Percentiles rank a stretch among this genome's conserved stretches.
phyloP scores from a whole-genome alignment of 2,888 invertebrate genomes.

The Syrphus vitripennis region DNA sequence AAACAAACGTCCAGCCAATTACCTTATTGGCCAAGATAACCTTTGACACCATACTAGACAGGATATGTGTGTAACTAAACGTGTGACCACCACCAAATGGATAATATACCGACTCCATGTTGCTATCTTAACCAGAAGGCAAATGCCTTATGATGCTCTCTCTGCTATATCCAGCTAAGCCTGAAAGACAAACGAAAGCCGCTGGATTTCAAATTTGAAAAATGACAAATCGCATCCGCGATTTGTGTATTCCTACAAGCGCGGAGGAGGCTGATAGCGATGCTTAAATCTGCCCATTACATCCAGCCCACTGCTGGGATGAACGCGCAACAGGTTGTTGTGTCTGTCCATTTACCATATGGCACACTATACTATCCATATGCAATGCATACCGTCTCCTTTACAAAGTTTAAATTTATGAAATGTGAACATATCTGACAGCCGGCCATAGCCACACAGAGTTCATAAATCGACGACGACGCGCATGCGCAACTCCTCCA shows the following conservation, averaged over 20 bases:
- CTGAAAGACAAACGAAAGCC: conserved; percentile 59
- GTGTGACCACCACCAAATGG: conserved; percentile 8
- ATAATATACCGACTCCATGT: conserved; percentile 23
- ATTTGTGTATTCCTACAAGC: conserved; percentile 31
- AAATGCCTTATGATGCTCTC: conserved; percentile 18
- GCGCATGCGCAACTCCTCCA: conserved; percentile 23
- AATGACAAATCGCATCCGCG: conserved; percentile 70
- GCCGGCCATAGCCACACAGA: conserved; percentile 59
- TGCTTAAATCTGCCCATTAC: conserved; percentile 59
- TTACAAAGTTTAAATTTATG: conserved; percentile 61
- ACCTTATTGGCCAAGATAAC: conserved; percentile 64
- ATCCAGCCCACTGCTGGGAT: conserved; percentile 50
- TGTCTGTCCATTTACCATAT: conserved; percentile 55
- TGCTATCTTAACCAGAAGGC: conserved; percentile 56
- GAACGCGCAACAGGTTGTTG: conserved; percentile 61
- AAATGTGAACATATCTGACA: conserved; percentile 70
- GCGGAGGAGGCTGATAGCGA: conserved; percentile 56
- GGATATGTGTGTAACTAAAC: conserved; percentile 22
- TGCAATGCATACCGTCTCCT: conserved; percentile 25
- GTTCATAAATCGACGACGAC: conserved; percentile 61
- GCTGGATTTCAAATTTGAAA: conserved; percentile 67
- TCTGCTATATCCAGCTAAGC: neutral
- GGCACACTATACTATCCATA: conserved; percentile 11
- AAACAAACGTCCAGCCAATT: conserved; percentile 68
- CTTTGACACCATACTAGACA: conserved; percentile 54